phyloP scores from a whole-genome alignment of 2,888 invertebrate genomes.

The Megalurothrips usitatus region DNA sequence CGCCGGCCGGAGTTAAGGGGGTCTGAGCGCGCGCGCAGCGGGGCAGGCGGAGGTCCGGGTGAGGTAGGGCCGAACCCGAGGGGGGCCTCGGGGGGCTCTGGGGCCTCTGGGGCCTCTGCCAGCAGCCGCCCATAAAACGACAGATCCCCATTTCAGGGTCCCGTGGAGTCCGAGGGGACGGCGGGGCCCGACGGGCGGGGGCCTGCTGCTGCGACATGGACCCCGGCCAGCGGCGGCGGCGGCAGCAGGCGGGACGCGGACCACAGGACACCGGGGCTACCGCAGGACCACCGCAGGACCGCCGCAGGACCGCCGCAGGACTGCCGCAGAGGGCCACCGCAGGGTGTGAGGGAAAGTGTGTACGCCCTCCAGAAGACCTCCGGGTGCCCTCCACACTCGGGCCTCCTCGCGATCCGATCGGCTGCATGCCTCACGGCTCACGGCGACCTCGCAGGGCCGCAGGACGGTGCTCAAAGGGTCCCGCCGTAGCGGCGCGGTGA shows the following conservation, averaged over 20 bases:
- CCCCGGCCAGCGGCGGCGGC: background rate
- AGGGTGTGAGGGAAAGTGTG: background rate
- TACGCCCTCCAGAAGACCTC: background rate
- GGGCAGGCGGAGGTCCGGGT: background rate
- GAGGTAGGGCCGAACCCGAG: background rate
- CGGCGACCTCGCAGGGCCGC: background rate
- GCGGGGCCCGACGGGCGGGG: background rate
- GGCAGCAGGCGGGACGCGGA: background rate
- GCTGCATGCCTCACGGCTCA: background rate
- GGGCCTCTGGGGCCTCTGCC: background rate
- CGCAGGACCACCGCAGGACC: background rate
- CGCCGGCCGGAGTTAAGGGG: background rate
- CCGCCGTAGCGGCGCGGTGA: too few relatives aligned
- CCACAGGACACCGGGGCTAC: background rate
- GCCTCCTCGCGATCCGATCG: background rate
- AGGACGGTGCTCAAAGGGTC: too few relatives aligned
- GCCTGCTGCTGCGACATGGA: background rate
- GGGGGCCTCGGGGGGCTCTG: background rate
- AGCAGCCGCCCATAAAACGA: slow-evolving; percentile 13
- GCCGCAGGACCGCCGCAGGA: background rate
- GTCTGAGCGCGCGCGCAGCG: background rate
- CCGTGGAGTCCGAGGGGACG: background rate
- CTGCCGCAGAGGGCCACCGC: background rate
- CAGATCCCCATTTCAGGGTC: slow-evolving; percentile 3
- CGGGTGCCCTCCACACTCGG: background rate